Base-by-base conservation (phyloP, 1,140 invertebrate genomes). In the Leptinotarsa texana region DNA sequence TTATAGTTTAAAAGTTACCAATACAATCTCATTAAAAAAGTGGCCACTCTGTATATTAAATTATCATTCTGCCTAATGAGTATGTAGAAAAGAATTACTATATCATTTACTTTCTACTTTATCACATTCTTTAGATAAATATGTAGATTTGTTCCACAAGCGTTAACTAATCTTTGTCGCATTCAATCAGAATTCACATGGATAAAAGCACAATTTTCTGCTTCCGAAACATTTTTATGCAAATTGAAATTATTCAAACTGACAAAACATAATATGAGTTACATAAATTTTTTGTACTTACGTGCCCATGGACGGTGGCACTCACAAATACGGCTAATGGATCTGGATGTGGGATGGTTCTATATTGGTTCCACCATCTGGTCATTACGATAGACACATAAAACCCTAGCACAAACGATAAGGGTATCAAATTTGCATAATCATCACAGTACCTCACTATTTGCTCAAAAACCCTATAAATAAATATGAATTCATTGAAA, bases 341-440 rank as follows among this genome's bases (percentile, higher is more conserved):
- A 86, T 94, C 93, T 0, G 93, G 93, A 92, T 93, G 94, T 21
- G 93, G 93, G 96, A 98, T 79, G 85, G 90, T 82, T 77, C 90
- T 91, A 80, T 96, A 98, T 84, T 98, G 96, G 85, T 90, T 92
- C 96, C 96, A 98, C 96, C 96, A 98, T 82, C 96, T 89, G 6
- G 92, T 93, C 88, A 98, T 96, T 21, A 98, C 95, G 71, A 98
- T 92, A 6, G 93, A 92, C 22, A 98, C 96, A 86, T 98, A 98
- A 86, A 87, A 87, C 66, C 86, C 86, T 69, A 93, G 87, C 22
- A 93, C 91, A 83, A 92, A 92, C 3, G 90, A 90, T 65, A 94
- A 82, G 13, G 93, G 93, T 79, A 94, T 93, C 47, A 92, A 86
- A 77, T 89, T 89, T 72, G 88, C 90, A 84, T 92, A 93, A n/a